Base-by-base conservation (phyloP, 2,797 vertebrate genomes). In the Thunnus albacares region DNA sequence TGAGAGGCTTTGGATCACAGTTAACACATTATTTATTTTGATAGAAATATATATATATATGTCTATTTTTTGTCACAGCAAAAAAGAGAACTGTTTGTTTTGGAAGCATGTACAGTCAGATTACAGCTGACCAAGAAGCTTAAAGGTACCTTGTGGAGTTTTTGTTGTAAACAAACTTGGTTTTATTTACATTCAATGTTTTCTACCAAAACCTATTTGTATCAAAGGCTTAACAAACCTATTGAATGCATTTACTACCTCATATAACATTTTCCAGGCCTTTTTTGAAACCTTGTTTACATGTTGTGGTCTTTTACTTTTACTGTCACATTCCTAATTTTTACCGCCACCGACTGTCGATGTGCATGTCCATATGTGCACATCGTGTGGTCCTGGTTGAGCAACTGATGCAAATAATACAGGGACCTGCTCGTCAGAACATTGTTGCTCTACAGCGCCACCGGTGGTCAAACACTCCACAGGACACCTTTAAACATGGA, bases 221-320 rank as follows among this genome's bases (percentile, higher is more conserved):
- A 26, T 10, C n/a, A 0, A 11, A 53, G 9, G 8, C 1, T 1
- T 35, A 65, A 26, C 41, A 55, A 26, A 65, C 33, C 35, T 15
- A 35, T 9, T 11, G 1, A n/a, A 71, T 28, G n/a, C 22, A 35
- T 60, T 67, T 62, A 55, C 82, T 85, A 82, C 80, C 82, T 82
- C 77, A 59, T 33, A 15, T 17, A 17, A 20, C 61, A 13, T 49
- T 30, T 70, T 26, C 17, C 22, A 72, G 65, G 22, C 14, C 33
- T 24, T 73, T 55, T 41, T 57, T 30, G 2, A 68, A 62, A 45
- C 22, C 33, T 55, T 69, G 6, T 41, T 17, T 38, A 49, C 15
- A 53, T 2, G 3, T 20, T 61, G 8, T 68, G 41, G 18, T 62
- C 22, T 30, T 10, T 45, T 45, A 45, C 22, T 35, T 33, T 62